A percentile compares a stretch with the other conserved stretches of the same genome.
Evolutionary conservation across 1,140 invertebrate species (phyloP).

Genomic region (Bombyx mori): DNA sequence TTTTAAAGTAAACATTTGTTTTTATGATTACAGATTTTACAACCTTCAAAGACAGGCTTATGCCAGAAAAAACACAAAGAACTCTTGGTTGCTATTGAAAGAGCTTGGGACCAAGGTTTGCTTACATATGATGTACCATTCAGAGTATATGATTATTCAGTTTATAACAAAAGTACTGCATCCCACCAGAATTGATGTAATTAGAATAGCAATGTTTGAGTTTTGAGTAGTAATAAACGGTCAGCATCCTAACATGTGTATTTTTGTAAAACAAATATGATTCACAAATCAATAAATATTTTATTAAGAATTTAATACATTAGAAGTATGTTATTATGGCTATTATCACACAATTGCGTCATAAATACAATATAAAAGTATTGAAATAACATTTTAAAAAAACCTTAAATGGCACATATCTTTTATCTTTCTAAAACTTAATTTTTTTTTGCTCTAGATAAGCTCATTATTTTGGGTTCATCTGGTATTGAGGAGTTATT

Average conservation of each 20-base stretch:
- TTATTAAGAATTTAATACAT: slow-evolving; percentile 11
- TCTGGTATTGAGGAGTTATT: too few species aligned
- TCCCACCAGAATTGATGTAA: background rate
- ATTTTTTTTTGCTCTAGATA: too few species aligned
- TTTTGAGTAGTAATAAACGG: too few species aligned
- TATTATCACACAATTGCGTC: too few species aligned
- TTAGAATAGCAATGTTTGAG: background rate
- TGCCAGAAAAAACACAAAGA: slow-evolving; percentile 85
- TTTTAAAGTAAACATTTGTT: background rate
- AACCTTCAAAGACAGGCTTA: slow-evolving; percentile 79
- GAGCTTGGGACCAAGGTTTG: slow-evolving; percentile 85
- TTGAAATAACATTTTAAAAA: too few species aligned
- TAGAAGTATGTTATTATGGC: too few species aligned
- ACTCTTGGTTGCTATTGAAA: slow-evolving; percentile 81
- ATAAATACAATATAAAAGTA: too few species aligned
- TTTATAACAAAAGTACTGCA: slow-evolving; percentile 71
- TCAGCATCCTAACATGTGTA: too few species aligned
- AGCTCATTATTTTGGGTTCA: too few species aligned
- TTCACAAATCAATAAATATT: slow-evolving; percentile 11
- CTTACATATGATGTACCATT: slow-evolving; percentile 87
- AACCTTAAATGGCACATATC: too few species aligned
- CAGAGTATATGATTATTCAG: slow-evolving; percentile 84
- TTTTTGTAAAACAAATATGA: slow-evolving; percentile 3
- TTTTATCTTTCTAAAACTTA: too few species aligned
- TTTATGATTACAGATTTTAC: too few species aligned